Percentiles rank a stretch among this genome's conserved stretches.
Evolutionary conservation across 2,797 vertebrate genomes (phyloP).

Genomic region (Danio kyathit): DNA sequence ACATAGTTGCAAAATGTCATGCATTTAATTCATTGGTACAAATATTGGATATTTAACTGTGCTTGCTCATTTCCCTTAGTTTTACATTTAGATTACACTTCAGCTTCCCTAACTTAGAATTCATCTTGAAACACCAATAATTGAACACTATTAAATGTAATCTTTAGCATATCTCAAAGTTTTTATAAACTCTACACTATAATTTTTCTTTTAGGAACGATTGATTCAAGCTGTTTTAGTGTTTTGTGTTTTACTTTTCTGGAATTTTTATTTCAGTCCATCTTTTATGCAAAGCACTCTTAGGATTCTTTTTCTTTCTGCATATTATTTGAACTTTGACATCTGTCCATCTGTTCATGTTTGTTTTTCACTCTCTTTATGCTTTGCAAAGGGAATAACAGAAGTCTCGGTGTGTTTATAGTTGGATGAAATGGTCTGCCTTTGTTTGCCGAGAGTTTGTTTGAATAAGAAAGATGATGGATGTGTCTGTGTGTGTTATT

Average conservation of each 20-base stretch:
- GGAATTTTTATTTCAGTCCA: background rate
- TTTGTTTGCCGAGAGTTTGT: constrained; percentile 16
- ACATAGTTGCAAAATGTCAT: too few relatives aligned
- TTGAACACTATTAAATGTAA: background rate
- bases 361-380: constrained; percentile 26
- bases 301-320: background rate
- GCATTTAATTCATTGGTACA: background rate
- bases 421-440: constrained; percentile 2
- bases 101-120: background rate
- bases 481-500: constrained; percentile 33
- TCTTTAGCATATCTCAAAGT: background rate
- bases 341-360: constrained; percentile 42
- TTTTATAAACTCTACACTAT: background rate
- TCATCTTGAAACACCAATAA: background rate
- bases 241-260: background rate
- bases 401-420: constrained; percentile 22
- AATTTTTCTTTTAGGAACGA: background rate
- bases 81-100: background rate
- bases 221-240: background rate
- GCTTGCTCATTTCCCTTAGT: background rate
- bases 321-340: constrained; percentile 8
- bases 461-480: constrained; percentile 12
- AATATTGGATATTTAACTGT: background rate
- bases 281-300: background rate
- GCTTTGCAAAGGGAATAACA: constrained; percentile 13